Base-by-base conservation (phyloP, 2,888 invertebrate species). In the Saturnia pavonia region DNA sequence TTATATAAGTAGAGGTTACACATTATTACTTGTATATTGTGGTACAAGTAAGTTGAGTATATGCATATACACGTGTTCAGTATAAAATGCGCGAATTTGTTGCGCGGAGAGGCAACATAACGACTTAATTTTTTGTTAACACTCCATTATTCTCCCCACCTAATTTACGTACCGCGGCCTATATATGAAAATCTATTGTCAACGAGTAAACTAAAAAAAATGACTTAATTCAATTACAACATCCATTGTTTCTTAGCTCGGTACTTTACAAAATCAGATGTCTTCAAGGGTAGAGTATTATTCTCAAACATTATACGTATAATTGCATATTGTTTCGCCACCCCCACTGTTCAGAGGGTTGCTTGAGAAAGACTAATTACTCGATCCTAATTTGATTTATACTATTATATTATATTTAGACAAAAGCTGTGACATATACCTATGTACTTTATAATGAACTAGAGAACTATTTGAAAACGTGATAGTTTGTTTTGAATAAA, bases 311-410 rank as follows among this genome's bases (percentile, higher is more conserved):
- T 77, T 74, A 76, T 57, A 72, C 73, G 73, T 72, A 72, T 77
- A 77, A 78, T 77, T 76, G 75, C 74, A 77, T 76, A 77, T 77
- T 77, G 74, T 78, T 73, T 74, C 70, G 66, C 70, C 66, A 54
- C 70, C 70, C 66, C 57, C 66, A 48, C 51, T 27, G 45, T 66
- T 67, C 43, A 34, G 67, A 60, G 45, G 42, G 68, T 63, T 27
- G 69, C 54, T 57, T 19, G 54, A 69, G 60, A n/a, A 43, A 60
- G 42, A 51, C 48, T 70, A 67, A 70, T 70, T 70, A 70, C 70
- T 67, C 69, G 27, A 69, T 54, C 25, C 54, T 43, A 42, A 70
- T 70, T 70, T 67, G 54, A 66, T 51, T 22, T 54, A 25, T 42
- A 27, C 14, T 11, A 9, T 54, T 67, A 27, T 67, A 54, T 42